Percentiles rank a stretch among this genome's conserved stretches.
Conservation (phyloP, 2,888 invertebrate species). For the Steinernema scapterisci region DNA sequence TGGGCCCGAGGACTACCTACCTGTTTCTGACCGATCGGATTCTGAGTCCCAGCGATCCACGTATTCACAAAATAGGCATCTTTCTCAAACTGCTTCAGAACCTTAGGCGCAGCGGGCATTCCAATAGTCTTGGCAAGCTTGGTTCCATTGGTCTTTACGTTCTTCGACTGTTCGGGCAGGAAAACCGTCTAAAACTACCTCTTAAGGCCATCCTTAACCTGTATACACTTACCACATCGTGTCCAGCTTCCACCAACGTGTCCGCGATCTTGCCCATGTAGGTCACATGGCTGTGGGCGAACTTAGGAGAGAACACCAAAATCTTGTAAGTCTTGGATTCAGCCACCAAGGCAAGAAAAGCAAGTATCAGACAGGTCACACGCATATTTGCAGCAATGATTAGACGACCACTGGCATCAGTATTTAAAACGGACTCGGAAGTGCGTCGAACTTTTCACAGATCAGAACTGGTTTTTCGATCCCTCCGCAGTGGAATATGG, state of each 20-base stretch:
- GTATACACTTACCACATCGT: background rate
- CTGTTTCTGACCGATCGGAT: background rate
- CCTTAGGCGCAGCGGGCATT: background rate
- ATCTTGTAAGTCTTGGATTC: background rate
- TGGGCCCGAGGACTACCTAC: background rate
- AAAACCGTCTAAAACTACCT: background rate
- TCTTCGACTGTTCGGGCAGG: background rate
- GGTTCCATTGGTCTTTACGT: slow-evolving; percentile 2
- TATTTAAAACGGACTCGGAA: no score
- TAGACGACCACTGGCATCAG: no score
- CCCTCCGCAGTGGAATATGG: no score
- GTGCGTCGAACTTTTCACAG: no score
- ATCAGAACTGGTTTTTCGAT: no score
- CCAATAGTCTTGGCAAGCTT: background rate
- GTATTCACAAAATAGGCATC: background rate
- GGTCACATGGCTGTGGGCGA: background rate
- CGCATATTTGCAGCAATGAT: no score
- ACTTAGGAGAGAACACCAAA: background rate
- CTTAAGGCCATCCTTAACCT: no score
- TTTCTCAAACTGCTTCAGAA: background rate
- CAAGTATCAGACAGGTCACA: no score
- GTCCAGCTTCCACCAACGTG: slow-evolving; percentile 3
- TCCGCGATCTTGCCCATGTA: slow-evolving; percentile 7
- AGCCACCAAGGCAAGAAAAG: background rate
- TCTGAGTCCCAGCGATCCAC: background rate